Conservation (phyloP, 1,140 invertebrate genomes). For the Tetragnatha versicolor region DNA sequence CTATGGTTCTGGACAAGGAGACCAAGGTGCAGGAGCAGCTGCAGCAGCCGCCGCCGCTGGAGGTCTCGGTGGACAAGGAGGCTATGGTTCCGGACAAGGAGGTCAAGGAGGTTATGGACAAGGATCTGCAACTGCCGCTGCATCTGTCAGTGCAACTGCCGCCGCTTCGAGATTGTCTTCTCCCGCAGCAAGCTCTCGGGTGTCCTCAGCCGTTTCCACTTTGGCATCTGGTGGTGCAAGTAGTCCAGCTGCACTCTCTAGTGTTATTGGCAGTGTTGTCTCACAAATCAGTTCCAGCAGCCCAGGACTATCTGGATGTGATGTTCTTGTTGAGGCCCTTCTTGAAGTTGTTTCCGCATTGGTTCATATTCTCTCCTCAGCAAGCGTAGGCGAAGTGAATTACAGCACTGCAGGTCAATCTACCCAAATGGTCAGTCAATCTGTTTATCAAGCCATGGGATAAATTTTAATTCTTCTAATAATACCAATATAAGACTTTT, state of each 20-base stretch:
- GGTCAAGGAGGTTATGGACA: background rate
- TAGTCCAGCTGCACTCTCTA: background rate
- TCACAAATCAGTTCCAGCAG: background rate
- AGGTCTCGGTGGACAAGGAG: background rate
- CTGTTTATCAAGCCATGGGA: background rate
- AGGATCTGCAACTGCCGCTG: background rate
- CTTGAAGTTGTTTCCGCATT: slow-evolving; percentile 10
- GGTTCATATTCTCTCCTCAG: background rate
- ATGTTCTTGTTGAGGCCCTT: background rate
- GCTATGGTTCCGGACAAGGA: background rate
- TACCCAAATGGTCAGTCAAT: background rate
- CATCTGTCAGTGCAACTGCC: background rate
- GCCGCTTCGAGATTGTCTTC: background rate
- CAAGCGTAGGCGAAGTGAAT: background rate
- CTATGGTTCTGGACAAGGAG: background rate
- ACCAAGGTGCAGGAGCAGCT: background rate
- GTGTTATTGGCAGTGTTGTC: background rate
- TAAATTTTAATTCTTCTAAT: background rate
- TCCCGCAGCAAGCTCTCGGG: background rate
- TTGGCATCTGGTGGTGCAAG: background rate
- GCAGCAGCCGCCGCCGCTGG: background rate
- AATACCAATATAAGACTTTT: too few species aligned
- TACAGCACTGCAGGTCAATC: background rate
- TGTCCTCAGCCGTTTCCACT: slow-evolving; percentile 9
- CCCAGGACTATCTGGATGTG: background rate